Base-by-base conservation (phyloP, 2,113 vertebrate genomes). In the Atractosteus spatula region DNA sequence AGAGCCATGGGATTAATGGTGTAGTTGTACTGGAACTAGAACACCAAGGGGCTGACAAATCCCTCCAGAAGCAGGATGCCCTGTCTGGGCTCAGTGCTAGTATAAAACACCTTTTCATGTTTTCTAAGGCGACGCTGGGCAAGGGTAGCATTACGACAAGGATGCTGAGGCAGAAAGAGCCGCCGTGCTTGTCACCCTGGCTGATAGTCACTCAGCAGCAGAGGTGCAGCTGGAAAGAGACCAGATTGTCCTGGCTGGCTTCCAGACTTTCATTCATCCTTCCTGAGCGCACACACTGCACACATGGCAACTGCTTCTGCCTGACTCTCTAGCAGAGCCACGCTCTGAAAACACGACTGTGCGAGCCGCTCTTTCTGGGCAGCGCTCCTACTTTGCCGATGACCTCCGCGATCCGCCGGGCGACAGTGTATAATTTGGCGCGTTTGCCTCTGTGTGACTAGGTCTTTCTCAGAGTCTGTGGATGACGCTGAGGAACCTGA, bases 391-490 rank as follows among this genome's bases (percentile, higher is more conserved):
- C 43, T 66, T 65, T 62, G 73, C 29, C 29, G 74, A 16, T 72
- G 66, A 62, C 62, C 67, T 55, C 14, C 3, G 69, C 43, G 59
- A 56, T 69, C 61, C 13, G 10, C 7, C 3, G n/a, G 51, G 17
- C 6, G 42, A 45, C 51, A 43, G 54, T 68, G 5, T 51, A 0
- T 7, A 51, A 7, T 51, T 51, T 51, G 5, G 10, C 5, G 5
- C 10, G 47, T 74, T n/a, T 73, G 7, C 76, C 3, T 71, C 3
- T 64, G 29, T 55, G 29, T 76, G 7, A 13, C 70, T 76, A 99
- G 97, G 88, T 94, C 94, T 3, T 91, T 94, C 74, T 90, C 91
- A 66, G 90, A 89, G 77, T 91, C 88, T 42, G 73, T 93, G 76
- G 90, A 86, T 62, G 90, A 91, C 62, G 88, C 75, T 41, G 87